Conservation (phyloP, 2,888 invertebrate species). For the Holacanthella duospinosa region DNA sequence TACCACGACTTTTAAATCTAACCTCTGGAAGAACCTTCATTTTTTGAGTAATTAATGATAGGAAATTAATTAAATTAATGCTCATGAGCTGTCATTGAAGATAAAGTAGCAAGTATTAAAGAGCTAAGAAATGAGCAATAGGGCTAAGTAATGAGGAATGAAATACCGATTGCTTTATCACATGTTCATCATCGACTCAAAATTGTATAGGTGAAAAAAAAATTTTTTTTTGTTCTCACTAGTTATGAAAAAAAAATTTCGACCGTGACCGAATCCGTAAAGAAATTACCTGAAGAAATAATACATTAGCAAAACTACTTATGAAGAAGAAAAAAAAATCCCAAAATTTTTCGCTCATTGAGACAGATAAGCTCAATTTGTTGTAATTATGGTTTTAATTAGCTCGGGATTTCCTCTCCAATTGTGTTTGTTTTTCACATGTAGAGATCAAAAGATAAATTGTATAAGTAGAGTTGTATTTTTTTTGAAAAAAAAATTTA, state of each 20-base stretch:
- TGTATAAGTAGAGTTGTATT: background rate
- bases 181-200: background rate
- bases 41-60: background rate
- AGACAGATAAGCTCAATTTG: background rate
- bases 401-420: background rate
- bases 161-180: background rate
- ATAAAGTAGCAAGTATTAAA: too few relatives aligned
- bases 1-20: background rate
- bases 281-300: background rate
- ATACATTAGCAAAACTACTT: background rate
- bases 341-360: background rate
- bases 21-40: too few relatives aligned
- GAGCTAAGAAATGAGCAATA: background rate
- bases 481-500: too few relatives aligned
- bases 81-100: background rate
- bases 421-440: too few relatives aligned
- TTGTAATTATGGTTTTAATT: background rate
- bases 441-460: too few relatives aligned
- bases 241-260: background rate
- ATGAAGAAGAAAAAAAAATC: background rate
- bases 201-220: background rate
- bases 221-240: too few relatives aligned
- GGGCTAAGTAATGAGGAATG: too few relatives aligned
- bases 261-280: slow-evolving; percentile 4
- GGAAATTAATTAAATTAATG: background rate